Conservation (phyloP, 1,140 invertebrate species). For the Microplitis mediator region DNA sequence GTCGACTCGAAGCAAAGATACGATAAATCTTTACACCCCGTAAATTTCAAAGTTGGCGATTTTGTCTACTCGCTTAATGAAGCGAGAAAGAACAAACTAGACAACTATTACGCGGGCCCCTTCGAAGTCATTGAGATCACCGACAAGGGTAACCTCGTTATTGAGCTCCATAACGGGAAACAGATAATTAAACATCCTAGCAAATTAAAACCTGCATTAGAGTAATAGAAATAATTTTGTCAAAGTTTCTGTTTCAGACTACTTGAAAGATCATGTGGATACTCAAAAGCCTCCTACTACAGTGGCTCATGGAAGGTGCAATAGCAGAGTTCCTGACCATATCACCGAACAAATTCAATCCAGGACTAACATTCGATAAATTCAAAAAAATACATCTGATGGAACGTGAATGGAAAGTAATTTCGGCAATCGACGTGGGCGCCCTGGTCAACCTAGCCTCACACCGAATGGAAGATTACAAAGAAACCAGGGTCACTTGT, state of each 20-base stretch:
- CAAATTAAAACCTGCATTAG: neutral
- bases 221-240: no score
- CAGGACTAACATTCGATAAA: neutral
- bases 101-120: neutral
- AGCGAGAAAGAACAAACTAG: neutral
- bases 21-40: neutral
- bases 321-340: neutral
- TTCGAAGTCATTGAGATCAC: conserved; percentile 18
- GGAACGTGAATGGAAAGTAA: no score
- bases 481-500: no score
- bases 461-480: no score
- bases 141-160: neutral
- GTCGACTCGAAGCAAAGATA: neutral
- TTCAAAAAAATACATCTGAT: no score
- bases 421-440: no score
- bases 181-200: neutral
- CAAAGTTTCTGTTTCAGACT: no score
- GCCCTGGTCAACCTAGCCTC: no score
- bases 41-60: neutral
- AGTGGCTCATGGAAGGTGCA: no score
- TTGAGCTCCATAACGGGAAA: conserved; percentile 16
- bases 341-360: neutral
- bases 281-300: no score
- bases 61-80: neutral
- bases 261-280: no score